Base-by-base conservation (phyloP, 2,888 invertebrate species). In the Coleophora flavipennella region DNA sequence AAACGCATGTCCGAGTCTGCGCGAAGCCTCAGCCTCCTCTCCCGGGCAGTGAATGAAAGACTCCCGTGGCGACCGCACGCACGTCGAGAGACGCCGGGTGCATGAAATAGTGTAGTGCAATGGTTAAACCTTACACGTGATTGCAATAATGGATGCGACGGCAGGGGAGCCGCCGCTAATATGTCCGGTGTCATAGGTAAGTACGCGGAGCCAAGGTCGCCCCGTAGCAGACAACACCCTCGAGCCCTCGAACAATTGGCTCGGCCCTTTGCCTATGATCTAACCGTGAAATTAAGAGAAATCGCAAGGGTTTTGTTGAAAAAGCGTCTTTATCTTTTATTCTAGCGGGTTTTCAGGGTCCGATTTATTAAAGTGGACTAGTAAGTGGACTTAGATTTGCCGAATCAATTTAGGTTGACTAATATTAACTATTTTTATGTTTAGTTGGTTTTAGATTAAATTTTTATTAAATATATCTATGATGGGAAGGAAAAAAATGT, bases 101-200 rank as follows among this genome's bases (percentile, higher is more conserved):
- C 53, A 60, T 53, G 58, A 55, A 13, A 59, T 51, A 52, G 57
- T 45, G 53, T 55, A 60, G 53, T 62, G 73, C 69, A 71, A 75
- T 79, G 76, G 55, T 55, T 55, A 20, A 20, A 4, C 3, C 3
- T 20, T 47, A 42, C 46, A 61, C 55, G 67, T 78, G 77, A 78
- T 53, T 55, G 57, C 64, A 68, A 70, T 56, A 60, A 83, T 81
- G 83, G 80, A 75, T 70, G 73, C 62, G 73, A 59, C 74, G 70
- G 71, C 70, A 44, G 48, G 44, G 42, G 77, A 65, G 74, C 80
- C 72, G 72, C 67, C 67, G 55, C 51, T 55, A 60, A 66, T 62
- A 83, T 83, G 83, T 71, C 65, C 72, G 59, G 67, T 62, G 53
- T 66, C 67, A 53, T 83, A 81, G 79, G 83, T 83, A 61, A 77